A percentile compares a stretch with the other conserved stretches of the same genome.
These are phyloP conservation scores for Platanista minor DNA, from an alignment of 2,113 vertebrate genomes.

Conservation along the genomic window DNA sequence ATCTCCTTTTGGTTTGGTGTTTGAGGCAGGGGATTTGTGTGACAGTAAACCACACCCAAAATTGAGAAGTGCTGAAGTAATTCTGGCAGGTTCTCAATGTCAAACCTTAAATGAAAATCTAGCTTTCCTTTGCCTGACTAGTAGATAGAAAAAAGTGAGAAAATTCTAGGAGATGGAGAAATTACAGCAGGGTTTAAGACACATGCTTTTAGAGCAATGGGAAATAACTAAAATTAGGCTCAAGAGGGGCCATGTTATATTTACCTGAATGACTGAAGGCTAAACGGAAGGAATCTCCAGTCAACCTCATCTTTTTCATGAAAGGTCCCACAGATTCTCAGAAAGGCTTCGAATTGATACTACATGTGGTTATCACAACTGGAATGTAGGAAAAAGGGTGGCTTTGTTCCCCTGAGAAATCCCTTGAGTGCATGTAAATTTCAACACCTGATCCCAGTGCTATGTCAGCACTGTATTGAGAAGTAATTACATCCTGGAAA, in stretches of 20 bases:
- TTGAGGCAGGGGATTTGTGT: background rate
- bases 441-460: background rate
- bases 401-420: conserved; percentile 17
- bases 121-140: background rate
- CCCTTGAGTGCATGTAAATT: background rate
- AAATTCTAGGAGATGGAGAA: background rate
- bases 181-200: background rate
- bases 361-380: background rate
- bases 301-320: background rate
- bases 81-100: background rate
- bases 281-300: background rate
- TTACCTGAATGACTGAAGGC: background rate
- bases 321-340: background rate
- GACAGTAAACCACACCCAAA: background rate
- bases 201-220: background rate
- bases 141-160: background rate
- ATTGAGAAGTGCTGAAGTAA: background rate
- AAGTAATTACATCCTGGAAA: conserved; percentile 30
- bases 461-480: background rate
- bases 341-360: background rate
- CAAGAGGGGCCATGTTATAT: background rate
- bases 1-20: background rate
- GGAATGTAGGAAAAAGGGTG: background rate
- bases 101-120: background rate
- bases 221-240: background rate